Evolutionary conservation across 2,888 invertebrate genomes (phyloP).

Genomic region (Melikaiella ostensackeni): DNA sequence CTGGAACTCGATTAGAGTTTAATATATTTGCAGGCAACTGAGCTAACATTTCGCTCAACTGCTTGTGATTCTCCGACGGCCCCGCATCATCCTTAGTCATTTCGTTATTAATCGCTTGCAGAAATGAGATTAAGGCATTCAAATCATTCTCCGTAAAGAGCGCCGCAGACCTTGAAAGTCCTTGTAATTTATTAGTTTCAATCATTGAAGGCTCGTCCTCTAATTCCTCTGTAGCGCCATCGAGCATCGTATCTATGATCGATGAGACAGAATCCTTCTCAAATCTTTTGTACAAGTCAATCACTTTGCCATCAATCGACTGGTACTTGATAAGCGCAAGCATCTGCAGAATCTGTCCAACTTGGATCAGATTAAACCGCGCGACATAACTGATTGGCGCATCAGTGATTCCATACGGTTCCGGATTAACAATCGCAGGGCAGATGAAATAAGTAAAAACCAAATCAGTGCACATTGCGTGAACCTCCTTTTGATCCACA

Average conservation of each 20-base stretch:
- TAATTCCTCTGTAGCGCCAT: conserved; percentile 75
- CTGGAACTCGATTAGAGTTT: conserved; percentile 59
- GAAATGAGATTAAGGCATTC: conserved; percentile 80
- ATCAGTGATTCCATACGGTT: conserved; percentile 95
- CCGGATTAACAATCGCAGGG: conserved; percentile 97
- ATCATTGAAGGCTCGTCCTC: conserved; percentile 78
- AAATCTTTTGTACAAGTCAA: conserved; percentile 89
- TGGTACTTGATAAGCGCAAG: conserved; percentile 92
- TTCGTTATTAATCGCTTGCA: conserved; percentile 75
- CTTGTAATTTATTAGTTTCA: conserved; percentile 78
- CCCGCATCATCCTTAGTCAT: conserved; percentile 58
- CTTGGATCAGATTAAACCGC: conserved; percentile 92
- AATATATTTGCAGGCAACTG: conserved; percentile 73
- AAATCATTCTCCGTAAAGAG: conserved; percentile 85
- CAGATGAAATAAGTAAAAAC: conserved; percentile 96
- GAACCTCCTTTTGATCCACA: conserved; percentile 80
- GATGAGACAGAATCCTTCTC: conserved; percentile 89
- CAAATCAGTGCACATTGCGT: conserved; percentile 92
- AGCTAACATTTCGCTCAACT: conserved; percentile 77
- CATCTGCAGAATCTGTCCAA: conserved; percentile 96
- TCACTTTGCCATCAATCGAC: conserved; percentile 85
- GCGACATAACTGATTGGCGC: conserved; percentile 94
- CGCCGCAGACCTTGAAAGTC: conserved; percentile 82
- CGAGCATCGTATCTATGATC: conserved; percentile 85
- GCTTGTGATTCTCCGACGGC: conserved; percentile 74